Evolutionary conservation across 2,888 invertebrate genomes (phyloP), one percentile per base, ranked within the genome.

Genomic region (Lochmaea capreae): DNA sequence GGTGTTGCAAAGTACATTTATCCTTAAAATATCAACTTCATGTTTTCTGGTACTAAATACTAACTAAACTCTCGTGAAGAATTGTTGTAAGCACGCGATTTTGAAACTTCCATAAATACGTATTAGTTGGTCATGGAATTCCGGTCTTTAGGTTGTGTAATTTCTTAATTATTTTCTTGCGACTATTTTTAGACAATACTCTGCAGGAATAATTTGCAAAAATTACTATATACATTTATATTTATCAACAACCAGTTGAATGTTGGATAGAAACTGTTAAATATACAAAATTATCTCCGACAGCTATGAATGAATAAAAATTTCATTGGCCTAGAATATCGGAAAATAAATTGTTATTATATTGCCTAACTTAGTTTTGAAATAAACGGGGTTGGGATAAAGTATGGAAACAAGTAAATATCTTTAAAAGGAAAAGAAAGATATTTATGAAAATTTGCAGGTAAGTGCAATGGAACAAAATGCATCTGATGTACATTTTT

Each of bases 71-170:
- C 2, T 11, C 8, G 10, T 54, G 10, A 8, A 18, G 18, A 18
- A 10, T 18, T 54, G 33, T n/a, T 18, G 4, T 16, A 3, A 18
- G 18, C 67, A 67, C 67, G 67, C 67, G 58, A 67, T 58, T 57
- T 67, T 16, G 42, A 39, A 58, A 67, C 58, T 16, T 18, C 52
- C 26, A 26, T 66, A 66, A 66, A 66, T 52, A 52, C 52, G 16
- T 66, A 52, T 67, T 57, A 67, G 18, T 11, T 18, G 18, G 57
- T 67, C 67, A 57, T n/a, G 57, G 33, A 67, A 67, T 67, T 42
- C 59, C 59, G 67, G 59, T 26, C 57, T 57, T 39, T 39, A 67
- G n/a, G 12, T 46, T 12, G 18, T 67, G 59, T 46, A 11, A 16
- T 59, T 26, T 33, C 12, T n/a, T 14, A 2, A 12, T 16, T n/a